Evolutionary conservation across 1,140 invertebrate species (phyloP).

Genomic region (Drepana arcuata): DNA sequence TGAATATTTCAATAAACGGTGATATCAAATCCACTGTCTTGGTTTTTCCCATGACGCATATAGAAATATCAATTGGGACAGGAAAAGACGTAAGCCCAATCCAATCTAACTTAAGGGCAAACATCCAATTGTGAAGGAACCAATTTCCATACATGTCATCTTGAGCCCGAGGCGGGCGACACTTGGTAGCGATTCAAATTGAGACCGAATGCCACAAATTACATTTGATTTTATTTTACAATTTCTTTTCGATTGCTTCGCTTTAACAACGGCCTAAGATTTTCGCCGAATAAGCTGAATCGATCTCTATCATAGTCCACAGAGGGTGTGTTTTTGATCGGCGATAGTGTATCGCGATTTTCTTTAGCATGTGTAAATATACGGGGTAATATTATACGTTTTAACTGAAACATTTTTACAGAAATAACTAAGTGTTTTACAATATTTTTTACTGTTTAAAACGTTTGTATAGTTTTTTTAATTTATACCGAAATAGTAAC

Average conservation of each 20-base stretch:
- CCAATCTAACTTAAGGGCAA: slow-evolving; percentile 38
- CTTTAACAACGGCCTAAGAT: background rate
- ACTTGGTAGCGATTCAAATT: slow-evolving; percentile 27
- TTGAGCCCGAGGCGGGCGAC: background rate
- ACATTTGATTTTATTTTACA: slow-evolving; percentile 57
- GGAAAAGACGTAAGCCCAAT: too few relatives aligned
- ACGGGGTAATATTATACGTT: background rate
- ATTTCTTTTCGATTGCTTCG: slow-evolving; percentile 37
- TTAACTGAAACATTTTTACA: background rate
- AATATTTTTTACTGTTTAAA: background rate
- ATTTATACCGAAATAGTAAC: too few relatives aligned
- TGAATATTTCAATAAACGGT: too few relatives aligned
- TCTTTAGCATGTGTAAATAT: background rate
- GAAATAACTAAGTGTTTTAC: background rate
- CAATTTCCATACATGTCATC: slow-evolving; percentile 39
- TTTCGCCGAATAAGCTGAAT: background rate
- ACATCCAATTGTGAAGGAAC: slow-evolving; percentile 18
- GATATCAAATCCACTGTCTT: too few relatives aligned
- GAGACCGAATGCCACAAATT: slow-evolving; percentile 35
- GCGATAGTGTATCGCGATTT: background rate
- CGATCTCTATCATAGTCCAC: background rate
- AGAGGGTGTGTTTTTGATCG: background rate
- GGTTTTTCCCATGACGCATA: too few relatives aligned
- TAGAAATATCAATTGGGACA: too few relatives aligned
- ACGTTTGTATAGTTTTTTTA: too few relatives aligned